A percentile compares a stretch with the other conserved stretches of the same genome.
Evolutionary conservation across 2,113 vertebrate species (phyloP).

Genomic region (Centrocercus urophasianus): DNA sequence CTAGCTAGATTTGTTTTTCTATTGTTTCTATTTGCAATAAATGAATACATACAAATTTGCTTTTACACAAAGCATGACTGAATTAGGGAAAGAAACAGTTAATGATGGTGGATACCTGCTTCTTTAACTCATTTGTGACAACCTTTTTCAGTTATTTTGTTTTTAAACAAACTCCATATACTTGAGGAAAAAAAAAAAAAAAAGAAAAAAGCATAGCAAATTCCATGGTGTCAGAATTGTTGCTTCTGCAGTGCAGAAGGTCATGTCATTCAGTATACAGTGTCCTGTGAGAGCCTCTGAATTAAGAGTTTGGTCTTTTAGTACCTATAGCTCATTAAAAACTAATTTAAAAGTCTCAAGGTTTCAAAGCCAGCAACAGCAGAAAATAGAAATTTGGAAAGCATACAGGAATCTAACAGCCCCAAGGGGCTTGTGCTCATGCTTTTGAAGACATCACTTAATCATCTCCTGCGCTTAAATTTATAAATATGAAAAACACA

Average conservation of each 20-base stretch:
- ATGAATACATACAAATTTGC: neutral
- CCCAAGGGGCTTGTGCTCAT: neutral
- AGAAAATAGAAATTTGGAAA: neutral
- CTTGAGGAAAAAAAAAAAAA: neutral
- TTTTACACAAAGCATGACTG: neutral
- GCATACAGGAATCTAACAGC: neutral
- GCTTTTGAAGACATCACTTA: neutral
- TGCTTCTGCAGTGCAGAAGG: constrained; percentile 41
- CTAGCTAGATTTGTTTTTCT: neutral
- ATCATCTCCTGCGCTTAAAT: neutral
- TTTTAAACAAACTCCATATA: neutral
- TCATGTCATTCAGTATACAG: constrained; percentile 45
- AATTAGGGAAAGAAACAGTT: constrained; percentile 3
- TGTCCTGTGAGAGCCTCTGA: constrained; percentile 34
- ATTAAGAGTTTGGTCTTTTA: constrained; percentile 32
- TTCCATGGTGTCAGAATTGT: constrained; percentile 31
- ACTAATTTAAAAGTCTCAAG: constrained; percentile 34
- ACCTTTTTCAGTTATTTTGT: neutral
- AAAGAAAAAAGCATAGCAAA: neutral
- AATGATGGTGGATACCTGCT: neutral
- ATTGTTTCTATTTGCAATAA: neutral
- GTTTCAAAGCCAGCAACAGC: neutral
- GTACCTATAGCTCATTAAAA: constrained; percentile 41
- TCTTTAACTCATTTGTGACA: neutral
- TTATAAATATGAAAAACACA: neutral